These are phyloP conservation scores for Tachina grossa DNA, from an alignment of 2,888 invertebrate genomes.

Conservation along the genomic window DNA sequence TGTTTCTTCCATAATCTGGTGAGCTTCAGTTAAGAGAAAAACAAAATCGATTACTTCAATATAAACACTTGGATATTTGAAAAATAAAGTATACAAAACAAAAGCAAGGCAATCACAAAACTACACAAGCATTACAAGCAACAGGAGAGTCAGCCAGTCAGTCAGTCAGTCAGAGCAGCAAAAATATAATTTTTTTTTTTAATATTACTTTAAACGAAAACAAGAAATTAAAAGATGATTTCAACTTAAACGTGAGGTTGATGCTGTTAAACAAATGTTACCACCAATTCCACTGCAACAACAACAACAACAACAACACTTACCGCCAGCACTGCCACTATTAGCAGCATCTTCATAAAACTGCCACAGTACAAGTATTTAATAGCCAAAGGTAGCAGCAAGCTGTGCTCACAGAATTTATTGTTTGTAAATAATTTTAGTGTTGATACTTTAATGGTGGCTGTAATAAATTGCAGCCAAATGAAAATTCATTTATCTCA, in stretches of 20 bases:
- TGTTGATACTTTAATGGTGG: conserved; percentile 62
- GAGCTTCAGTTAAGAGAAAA: conserved; percentile 11
- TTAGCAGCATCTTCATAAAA: background rate
- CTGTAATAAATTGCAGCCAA: conserved; percentile 57
- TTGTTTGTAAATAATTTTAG: conserved; percentile 62
- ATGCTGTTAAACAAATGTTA: conserved; percentile 45
- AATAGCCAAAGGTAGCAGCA: conserved; percentile 25
- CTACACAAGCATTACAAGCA: background rate
- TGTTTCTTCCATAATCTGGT: conserved; percentile 5
- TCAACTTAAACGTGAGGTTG: conserved; percentile 61
- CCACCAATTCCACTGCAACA: conserved; percentile 20
- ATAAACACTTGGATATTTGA: conserved; percentile 37
- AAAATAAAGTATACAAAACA: conserved; percentile 53
- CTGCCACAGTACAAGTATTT: conserved; percentile 5
- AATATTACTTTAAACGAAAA: background rate
- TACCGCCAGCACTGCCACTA: background rate
- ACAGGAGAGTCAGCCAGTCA: conserved; percentile 17
- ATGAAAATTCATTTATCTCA: conserved; percentile 26
- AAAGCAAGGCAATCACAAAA: conserved; percentile 35
- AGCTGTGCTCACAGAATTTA: conserved; percentile 39
- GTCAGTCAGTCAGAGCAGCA: too few species aligned
- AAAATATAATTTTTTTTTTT: background rate
- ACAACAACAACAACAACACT: background rate
- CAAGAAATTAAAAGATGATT: conserved; percentile 59
- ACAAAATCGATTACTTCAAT: conserved; percentile 18